These are phyloP conservation scores for Tragulus kanchil DNA, from an alignment of 2,113 vertebrate species.

Conservation along the genomic window DNA sequence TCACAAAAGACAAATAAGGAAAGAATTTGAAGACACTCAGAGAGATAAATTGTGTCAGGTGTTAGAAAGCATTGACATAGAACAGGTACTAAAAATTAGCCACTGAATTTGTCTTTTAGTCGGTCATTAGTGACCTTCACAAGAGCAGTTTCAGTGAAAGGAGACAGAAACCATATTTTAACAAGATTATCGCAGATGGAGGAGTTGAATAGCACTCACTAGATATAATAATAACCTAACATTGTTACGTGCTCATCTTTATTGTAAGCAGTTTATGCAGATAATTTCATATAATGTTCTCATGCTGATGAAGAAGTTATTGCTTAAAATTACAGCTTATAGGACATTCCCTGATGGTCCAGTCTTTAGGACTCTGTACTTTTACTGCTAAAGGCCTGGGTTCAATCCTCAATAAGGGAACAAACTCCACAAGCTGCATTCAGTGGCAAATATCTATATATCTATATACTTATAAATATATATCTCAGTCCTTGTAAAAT, in stretches of 20 bases:
- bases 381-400: background rate
- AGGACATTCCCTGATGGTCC: background rate
- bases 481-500: too few relatives aligned
- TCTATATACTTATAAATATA: too few relatives aligned
- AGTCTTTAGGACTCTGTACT: background rate
- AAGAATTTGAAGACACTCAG: background rate
- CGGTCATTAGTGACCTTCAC: background rate
- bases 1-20: background rate
- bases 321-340: background rate
- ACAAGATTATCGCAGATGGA: background rate
- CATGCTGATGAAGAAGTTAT: background rate
- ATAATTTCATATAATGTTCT: background rate
- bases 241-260: background rate
- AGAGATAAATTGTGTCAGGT: background rate
- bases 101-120: background rate
- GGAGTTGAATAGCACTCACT: background rate
- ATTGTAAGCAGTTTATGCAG: background rate
- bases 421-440: fast-evolving
- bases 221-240: background rate
- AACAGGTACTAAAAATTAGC: background rate
- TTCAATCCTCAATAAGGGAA: background rate
- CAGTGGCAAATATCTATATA: too few relatives aligned
- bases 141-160: background rate
- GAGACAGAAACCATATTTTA: background rate
- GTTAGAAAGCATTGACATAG: background rate